These are phyloP conservation scores for Notolepis coatsorum DNA, from an alignment of 2,797 vertebrate genomes.

Conservation along the genomic window DNA sequence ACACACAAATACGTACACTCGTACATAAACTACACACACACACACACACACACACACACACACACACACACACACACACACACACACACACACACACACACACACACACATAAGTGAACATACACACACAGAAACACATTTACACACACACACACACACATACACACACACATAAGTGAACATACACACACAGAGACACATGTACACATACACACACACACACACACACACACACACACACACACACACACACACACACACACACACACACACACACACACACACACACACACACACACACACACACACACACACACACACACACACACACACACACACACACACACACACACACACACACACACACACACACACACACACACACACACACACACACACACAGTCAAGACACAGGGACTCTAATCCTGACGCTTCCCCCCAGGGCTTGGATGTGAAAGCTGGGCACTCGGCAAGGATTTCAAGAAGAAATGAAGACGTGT, in stretches of 20 bases:
- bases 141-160: neutral
- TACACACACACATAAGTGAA: too few species aligned
- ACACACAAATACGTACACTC: too few species aligned
- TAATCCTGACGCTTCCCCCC: constrained; percentile 62
- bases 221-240: neutral
- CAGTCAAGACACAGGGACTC: constrained; percentile 58
- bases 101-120: too few species aligned
- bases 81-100: constrained; percentile 2
- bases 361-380: constrained; percentile 6
- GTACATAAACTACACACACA: too few species aligned
- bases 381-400: constrained; percentile 22
- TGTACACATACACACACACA: neutral
- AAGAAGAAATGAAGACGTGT: constrained; percentile 76
- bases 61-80: too few species aligned
- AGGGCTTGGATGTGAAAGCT: constrained; percentile 68
- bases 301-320: neutral
- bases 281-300: neutral
- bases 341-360: constrained; percentile 39
- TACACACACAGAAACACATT: neutral
- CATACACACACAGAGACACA: too few species aligned
- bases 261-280: neutral
- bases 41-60: constrained; percentile 32
- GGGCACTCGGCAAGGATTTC: constrained; percentile 56
- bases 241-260: neutral
- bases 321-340: constrained; percentile 42